Evolutionary conservation across 1,140 invertebrate genomes (phyloP).

Genomic region (Eriosoma lanigerum): DNA sequence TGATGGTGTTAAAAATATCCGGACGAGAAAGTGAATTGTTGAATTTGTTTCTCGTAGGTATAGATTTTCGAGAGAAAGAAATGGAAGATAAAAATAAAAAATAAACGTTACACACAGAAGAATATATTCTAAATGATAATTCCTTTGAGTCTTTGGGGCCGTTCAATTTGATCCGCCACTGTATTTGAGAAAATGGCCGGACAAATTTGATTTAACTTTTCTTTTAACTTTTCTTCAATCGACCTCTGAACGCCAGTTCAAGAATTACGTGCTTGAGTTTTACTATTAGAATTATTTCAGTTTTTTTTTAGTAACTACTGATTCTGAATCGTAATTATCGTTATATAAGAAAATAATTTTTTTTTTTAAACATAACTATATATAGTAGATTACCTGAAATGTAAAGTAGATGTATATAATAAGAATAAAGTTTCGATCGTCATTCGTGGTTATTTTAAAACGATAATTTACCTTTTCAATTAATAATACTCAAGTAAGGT

Average conservation of each 20-base stretch:
- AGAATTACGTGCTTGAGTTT: constrained; percentile 34
- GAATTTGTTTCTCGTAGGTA: not conserved
- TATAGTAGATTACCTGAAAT: too few relatives aligned
- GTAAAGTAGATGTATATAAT: too few relatives aligned
- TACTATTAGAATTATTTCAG: constrained; percentile 1
- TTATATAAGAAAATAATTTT: not conserved
- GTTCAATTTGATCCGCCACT: constrained; percentile 6
- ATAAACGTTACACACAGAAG: constrained; percentile 7
- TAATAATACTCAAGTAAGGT: too few relatives aligned
- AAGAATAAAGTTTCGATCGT: too few relatives aligned
- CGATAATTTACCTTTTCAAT: too few relatives aligned
- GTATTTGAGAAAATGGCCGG: not conserved
- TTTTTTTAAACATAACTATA: too few relatives aligned
- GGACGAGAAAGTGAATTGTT: too few relatives aligned
- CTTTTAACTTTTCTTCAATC: constrained; percentile 5
- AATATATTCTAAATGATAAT: constrained; percentile 32
- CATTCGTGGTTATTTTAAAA: too few relatives aligned
- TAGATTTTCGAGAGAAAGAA: not conserved
- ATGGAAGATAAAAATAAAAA: not conserved
- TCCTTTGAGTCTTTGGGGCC: constrained; percentile 35
- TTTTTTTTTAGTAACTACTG: not conserved
- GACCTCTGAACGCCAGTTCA: not conserved
- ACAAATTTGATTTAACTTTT: constrained; percentile 29
- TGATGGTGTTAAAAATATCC: too few relatives aligned
- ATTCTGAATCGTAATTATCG: constrained; percentile 15